phyloP scores from a whole-genome alignment of 2,113 vertebrate species.

The Pluvianellus socialis region DNA sequence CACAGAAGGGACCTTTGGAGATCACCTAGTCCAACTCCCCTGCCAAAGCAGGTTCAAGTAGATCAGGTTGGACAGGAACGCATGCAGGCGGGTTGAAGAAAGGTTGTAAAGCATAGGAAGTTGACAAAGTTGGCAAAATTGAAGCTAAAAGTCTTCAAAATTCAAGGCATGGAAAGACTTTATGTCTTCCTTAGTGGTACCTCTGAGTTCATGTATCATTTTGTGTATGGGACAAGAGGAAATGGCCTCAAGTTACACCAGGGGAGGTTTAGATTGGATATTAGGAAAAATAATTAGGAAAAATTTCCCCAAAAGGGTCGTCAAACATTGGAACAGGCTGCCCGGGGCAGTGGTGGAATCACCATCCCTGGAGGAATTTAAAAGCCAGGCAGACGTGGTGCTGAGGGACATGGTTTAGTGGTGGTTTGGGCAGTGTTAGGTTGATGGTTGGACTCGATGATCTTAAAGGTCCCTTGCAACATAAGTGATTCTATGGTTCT shows the following conservation, averaged over 20 bases:
- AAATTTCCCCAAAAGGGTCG: neutral
- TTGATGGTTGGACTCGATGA: neutral
- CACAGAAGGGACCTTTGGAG: neutral
- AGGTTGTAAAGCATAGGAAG: neutral
- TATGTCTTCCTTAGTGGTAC: neutral
- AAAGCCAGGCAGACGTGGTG: neutral
- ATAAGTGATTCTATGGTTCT: neutral
- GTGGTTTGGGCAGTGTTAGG: neutral
- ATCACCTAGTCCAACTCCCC: neutral
- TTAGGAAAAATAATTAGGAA: neutral
- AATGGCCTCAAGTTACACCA: neutral
- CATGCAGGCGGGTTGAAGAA: neutral
- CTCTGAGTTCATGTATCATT: fast-evolving
- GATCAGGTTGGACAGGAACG: neutral
- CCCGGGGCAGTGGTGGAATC: neutral
- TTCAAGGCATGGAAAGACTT: neutral
- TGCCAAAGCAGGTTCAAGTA: neutral
- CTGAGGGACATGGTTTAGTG: neutral
- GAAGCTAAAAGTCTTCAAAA: neutral
- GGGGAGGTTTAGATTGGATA: neutral
- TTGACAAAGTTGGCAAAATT: neutral
- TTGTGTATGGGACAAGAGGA: neutral
- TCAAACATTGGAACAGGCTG: neutral
- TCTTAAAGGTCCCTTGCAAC: neutral
- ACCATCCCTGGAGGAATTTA: neutral